Evolutionary conservation across 2,797 vertebrate species (phyloP).

Genomic region (Leucoraja ocellata): DNA sequence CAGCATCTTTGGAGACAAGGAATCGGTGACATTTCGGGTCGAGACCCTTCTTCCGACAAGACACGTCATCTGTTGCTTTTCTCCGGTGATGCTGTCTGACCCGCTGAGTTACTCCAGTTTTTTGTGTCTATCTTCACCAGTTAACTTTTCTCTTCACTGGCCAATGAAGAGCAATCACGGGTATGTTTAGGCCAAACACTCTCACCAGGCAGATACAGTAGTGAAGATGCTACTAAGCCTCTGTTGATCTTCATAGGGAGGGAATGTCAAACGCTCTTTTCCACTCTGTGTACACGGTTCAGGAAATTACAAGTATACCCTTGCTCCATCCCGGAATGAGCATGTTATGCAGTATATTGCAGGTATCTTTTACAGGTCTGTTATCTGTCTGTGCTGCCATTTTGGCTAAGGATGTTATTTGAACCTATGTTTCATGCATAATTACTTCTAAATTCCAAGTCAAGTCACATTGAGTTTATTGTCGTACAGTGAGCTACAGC

Average conservation of each 20-base stretch:
- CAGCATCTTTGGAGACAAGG: too few species aligned
- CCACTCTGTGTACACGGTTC: not conserved
- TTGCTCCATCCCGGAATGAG: not conserved
- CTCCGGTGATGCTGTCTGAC: too few species aligned
- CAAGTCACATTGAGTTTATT: too few species aligned
- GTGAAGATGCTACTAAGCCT: not conserved
- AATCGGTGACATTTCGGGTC: too few species aligned
- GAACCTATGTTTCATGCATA: not conserved
- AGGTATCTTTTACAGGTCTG: not conserved
- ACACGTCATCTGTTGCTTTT: too few species aligned
- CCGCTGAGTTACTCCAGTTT: too few species aligned
- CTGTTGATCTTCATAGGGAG: too few species aligned
- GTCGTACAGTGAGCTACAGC: too few species aligned
- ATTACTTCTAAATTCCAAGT: not conserved
- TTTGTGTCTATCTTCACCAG: too few species aligned
- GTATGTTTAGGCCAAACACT: not conserved
- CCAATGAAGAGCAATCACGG: not conserved
- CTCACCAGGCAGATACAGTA: not conserved
- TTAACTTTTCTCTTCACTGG: too few species aligned
- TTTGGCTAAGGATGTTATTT: not conserved
- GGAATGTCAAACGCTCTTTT: not conserved
- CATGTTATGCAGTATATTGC: not conserved
- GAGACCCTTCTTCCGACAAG: too few species aligned
- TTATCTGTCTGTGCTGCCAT: not conserved
- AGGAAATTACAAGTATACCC: not conserved